A percentile compares a stretch with the other conserved stretches of the same genome.
Conservation (phyloP, 2,888 invertebrate species). For the Formica aserva region DNA sequence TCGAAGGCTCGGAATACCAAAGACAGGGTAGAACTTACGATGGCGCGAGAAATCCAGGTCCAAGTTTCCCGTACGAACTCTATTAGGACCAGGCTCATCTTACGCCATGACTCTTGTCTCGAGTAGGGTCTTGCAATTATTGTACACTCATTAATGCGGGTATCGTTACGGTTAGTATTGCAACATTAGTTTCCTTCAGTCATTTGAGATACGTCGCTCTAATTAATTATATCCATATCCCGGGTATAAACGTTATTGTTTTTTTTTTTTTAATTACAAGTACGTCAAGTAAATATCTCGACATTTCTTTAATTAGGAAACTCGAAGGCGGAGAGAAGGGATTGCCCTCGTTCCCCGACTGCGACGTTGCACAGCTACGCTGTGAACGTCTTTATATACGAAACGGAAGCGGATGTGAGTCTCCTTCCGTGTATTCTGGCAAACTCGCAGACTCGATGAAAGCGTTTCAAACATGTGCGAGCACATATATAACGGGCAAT, state of each 20-base stretch:
- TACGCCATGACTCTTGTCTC: background rate
- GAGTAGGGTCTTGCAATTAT: background rate
- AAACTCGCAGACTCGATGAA: constrained; percentile 30
- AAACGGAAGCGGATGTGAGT: constrained; percentile 43
- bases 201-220: background rate
- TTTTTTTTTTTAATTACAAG: background rate
- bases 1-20: background rate
- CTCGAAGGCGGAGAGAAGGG: background rate
- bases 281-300: background rate
- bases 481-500: background rate
- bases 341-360: background rate
- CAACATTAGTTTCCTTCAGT: background rate
- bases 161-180: background rate
- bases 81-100: background rate
- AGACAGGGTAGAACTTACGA: background rate
- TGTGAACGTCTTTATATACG: constrained; percentile 18
- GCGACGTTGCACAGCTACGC: constrained; percentile 12
- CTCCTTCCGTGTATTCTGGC: constrained; percentile 24
- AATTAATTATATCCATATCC: background rate
- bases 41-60: background rate
- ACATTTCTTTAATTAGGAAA: background rate
- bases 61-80: background rate
- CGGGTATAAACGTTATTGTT: background rate
- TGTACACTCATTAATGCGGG: background rate
- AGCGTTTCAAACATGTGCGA: constrained; percentile 30